Conservation (phyloP, 2,797 vertebrate species). For the Schizothorax lantsangensis region DNA sequence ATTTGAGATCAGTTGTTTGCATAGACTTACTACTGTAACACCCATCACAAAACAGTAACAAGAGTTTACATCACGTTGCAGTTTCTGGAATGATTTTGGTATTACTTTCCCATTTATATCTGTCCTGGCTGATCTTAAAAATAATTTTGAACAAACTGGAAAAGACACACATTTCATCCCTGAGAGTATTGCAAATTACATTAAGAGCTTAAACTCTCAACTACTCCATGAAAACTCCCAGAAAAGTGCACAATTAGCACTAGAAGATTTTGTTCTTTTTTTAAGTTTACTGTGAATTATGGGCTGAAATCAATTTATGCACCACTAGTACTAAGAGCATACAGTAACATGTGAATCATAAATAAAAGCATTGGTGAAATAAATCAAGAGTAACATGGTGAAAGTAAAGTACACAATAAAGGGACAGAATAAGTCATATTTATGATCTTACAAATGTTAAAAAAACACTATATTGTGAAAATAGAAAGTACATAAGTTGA, state of each 20-base stretch:
- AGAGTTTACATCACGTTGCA: conserved; percentile 35
- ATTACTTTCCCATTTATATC: not conserved
- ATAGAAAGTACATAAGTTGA: not conserved
- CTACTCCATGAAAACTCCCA: conserved; percentile 20
- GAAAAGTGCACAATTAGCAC: conserved; percentile 34
- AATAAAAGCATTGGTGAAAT: conserved; percentile 37
- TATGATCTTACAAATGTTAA: not conserved
- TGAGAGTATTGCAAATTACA: conserved; percentile 44
- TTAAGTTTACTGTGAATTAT: not conserved
- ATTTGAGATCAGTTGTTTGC: conserved; percentile 56
- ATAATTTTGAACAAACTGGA: conserved; percentile 16
- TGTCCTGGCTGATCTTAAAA: conserved; percentile 23
- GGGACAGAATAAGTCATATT: not conserved
- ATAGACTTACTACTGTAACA: conserved; percentile 37
- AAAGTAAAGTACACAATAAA: conserved; percentile 7
- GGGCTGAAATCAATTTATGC: conserved; percentile 18
- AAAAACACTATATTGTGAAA: not conserved
- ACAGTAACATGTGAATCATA: conserved; percentile 42
- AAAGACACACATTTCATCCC: conserved; percentile 47
- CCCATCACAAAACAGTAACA: conserved; percentile 41
- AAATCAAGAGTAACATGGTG: conserved; percentile 19
- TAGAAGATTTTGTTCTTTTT: not conserved
- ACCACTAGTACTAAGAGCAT: conserved; percentile 17
- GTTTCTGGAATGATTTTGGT: conserved; percentile 15
- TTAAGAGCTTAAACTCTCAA: conserved; percentile 36